Evolutionary conservation across 2,797 vertebrate species (phyloP), one percentile per base, ranked within the genome.

Genomic region (Molossus alvarezi): DNA sequence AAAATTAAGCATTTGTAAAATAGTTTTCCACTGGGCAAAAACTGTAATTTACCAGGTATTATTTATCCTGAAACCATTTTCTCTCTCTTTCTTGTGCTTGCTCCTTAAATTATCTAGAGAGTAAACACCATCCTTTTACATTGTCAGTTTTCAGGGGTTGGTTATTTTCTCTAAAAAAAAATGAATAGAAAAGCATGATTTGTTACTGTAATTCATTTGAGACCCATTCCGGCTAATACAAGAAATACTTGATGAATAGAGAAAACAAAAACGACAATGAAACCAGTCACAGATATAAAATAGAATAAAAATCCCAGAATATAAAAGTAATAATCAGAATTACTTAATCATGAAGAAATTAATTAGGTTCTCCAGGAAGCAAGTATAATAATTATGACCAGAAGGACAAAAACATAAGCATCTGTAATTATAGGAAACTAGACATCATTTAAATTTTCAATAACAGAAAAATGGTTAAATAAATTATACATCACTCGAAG

Each of bases 321-420:
- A 65, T 14, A 25, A 96, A 93, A 94, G 41, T 88, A 86, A 91
- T 77, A 73, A 95, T 81, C 53, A 95, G 81, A 96, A 88, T 90
- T 76, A 95, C 55, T 95, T 97, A 92, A 94, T 76, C 51, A 92
- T 88, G 90, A 93, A 92, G 72, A 96, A 95, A 95, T 94, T 91
- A 95, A 96, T 96, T 95, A 90, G 77, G 25, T 86, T 96, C 65
- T 95, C 53, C 90, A 92, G 69, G 69, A 93, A 96, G 88, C 81
- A 96, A 95, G 77, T 86, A 72, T 79, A 96, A 90, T 84, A 93
- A 82, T 91, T 96, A 84, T 73, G 45, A 94, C 37, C 75, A 82
- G 67, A 88, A 94, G 25, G 41, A 90, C 4, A 82, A 95, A 91
- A 95, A 27, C 76, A 77, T 75, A 65, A 83, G 51, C 67, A 77